Base-by-base conservation (phyloP, 2,888 invertebrate species). In the Phyllotreta striolata region DNA sequence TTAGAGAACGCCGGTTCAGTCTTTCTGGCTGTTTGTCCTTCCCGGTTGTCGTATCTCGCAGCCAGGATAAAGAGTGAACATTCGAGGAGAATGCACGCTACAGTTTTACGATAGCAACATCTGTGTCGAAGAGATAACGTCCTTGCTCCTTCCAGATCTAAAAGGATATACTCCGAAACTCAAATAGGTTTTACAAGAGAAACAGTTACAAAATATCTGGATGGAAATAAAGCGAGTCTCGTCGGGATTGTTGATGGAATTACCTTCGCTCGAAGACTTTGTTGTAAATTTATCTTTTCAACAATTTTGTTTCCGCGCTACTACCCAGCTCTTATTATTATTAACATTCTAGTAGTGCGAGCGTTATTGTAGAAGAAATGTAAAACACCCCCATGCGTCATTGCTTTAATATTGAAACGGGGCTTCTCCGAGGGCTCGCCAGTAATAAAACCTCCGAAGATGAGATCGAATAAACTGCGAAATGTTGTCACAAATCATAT, bases 401-500 rank as follows among this genome's bases (percentile, higher is more conserved):
- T 44, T 44, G 4, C 44, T 44, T 10, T 44, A 9, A 52, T 52
- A 52, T 52, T 38, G 52, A 52, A 38, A 24, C 38, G 52, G n/a
- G 24, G 38, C 39, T 8, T 52, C 52, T 38, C 10, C 35, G 39
- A 52, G 52, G 13, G 38, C 52, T 52, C 13, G 14, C 39, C 24
- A 14, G 52, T 52, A 52, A 52, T 52, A 52, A 52, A 73, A 52
- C 52, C 52, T 52, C 38, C 24, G 56, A 62, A 62, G 62, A 57
- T 49, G 58, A 52, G 72, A 67, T 71, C 69, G 71, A 71, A 72
- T 76, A 49, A 76, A 76, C 76, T 73, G 76, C 74, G 68, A 70
- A 70, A 67, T 74, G 71, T 72, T 79, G 77, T 79, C 79, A 79
- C 80, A 81, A 81, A 81, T 81, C 81, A 81, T 80, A 77, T 80